Percentiles rank a stretch among this genome's conserved stretches.
Conservation (phyloP, 2,888 invertebrate genomes). For the Acanthopleura granulata region DNA sequence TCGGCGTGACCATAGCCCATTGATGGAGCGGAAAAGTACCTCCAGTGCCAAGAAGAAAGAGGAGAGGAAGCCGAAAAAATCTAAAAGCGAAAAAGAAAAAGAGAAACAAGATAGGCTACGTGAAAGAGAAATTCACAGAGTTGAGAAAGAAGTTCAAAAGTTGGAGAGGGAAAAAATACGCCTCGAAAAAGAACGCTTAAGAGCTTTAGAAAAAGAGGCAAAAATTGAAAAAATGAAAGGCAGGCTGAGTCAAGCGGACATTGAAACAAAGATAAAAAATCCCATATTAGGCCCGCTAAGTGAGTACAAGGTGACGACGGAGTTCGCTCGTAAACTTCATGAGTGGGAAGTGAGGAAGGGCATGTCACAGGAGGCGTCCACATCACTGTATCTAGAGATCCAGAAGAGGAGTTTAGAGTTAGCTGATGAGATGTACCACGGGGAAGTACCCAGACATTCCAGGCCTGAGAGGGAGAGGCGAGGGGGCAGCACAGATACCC, state of each 20-base stretch:
- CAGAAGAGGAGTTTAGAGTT: conserved; percentile 41
- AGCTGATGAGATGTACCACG: conserved; percentile 20
- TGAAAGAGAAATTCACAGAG: conserved; percentile 53
- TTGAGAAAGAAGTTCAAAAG: conserved; percentile 53
- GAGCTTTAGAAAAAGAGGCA: conserved; percentile 78
- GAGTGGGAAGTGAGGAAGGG: conserved; percentile 79
- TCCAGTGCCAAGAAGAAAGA: conserved; percentile 25
- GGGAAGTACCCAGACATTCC: conserved; percentile 1
- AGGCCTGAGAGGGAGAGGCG: conserved; percentile 26
- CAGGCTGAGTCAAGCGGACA: conserved; percentile 72
- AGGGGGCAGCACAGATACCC: not conserved
- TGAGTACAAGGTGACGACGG: conserved; percentile 79
- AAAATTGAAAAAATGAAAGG: conserved; percentile 75
- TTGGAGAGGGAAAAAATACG: conserved; percentile 76
- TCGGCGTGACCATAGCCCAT: conserved; percentile 46
- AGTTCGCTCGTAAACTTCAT: conserved; percentile 89
- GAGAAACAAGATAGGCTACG: conserved; percentile 50
- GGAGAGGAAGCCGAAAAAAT: conserved; percentile 41
- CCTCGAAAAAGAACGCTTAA: conserved; percentile 76
- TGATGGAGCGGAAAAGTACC: conserved; percentile 39
- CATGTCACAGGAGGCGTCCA: conserved; percentile 37
- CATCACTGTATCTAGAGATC: conserved; percentile 48
- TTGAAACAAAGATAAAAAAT: conserved; percentile 81
- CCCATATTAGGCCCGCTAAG: conserved; percentile 74
- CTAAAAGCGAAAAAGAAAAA: conserved; percentile 48